phyloP scores from a whole-genome alignment of 2,797 vertebrate species.

The Bradypodion pumilum region DNA sequence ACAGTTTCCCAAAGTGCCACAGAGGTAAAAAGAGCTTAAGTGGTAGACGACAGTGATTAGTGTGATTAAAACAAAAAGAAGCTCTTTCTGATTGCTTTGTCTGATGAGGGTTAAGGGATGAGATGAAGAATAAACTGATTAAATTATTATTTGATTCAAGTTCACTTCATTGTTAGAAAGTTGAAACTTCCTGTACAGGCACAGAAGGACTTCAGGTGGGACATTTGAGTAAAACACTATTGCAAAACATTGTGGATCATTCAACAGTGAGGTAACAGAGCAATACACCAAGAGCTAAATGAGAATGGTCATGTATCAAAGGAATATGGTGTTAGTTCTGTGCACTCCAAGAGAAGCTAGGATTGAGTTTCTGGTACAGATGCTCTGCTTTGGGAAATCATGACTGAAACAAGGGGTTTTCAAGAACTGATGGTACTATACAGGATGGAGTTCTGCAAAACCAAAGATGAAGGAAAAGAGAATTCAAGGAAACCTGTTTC shows the following conservation, averaged over 20 bases:
- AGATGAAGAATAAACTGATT: constrained; percentile 7
- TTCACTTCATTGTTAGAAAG: constrained; percentile 2
- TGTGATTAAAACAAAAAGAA: constrained; percentile 19
- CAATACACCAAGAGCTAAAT: neutral
- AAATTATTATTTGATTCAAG: constrained; percentile 16
- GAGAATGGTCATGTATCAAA: neutral
- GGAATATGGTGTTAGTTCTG: neutral
- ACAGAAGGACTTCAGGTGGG: neutral
- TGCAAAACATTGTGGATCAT: neutral
- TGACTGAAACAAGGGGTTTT: neutral
- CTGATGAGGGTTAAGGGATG: constrained; percentile 7
- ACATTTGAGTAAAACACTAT: neutral
- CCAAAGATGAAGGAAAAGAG: neutral
- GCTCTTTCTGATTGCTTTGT: constrained; percentile 21
- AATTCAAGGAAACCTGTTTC: neutral
- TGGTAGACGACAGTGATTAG: neutral
- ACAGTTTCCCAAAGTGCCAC: neutral
- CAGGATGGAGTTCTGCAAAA: neutral
- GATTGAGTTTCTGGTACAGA: neutral
- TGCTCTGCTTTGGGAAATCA: neutral
- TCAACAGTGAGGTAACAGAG: neutral
- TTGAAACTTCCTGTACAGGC: neutral
- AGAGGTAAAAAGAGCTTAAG: constrained; percentile 10
- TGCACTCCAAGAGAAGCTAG: neutral
- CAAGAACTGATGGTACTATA: neutral